These are phyloP conservation scores for Xiphophorus hellerii DNA, from an alignment of 2,113 vertebrate genomes.

Conservation along the genomic window DNA sequence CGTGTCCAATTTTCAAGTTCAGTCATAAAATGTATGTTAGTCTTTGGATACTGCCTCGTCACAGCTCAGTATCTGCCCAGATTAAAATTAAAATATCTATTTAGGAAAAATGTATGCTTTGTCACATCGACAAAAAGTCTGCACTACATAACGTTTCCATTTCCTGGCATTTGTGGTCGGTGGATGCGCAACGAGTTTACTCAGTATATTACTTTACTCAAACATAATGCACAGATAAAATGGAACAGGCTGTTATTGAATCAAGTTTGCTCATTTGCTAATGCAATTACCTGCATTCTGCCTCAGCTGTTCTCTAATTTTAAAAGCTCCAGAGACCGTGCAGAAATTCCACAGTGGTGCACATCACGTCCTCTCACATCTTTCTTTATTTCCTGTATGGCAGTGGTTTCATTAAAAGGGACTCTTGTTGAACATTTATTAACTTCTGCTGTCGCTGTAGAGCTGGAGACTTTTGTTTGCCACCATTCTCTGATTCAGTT, in stretches of 20 bases:
- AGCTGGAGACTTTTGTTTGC: neutral
- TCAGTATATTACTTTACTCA: neutral
- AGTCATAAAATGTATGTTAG: neutral
- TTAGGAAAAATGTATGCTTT: neutral
- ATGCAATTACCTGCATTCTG: neutral
- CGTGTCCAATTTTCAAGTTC: too few species aligned
- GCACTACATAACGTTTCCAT: neutral
- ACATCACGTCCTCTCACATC: neutral
- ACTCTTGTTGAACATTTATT: neutral
- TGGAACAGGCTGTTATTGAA: neutral
- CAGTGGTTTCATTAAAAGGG: neutral
- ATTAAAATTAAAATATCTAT: neutral
- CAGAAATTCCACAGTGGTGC: neutral
- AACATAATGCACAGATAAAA: neutral
- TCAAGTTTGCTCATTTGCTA: slow-evolving; percentile 2
- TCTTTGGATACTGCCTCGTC: neutral
- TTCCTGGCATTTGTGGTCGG: neutral
- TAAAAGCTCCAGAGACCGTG: neutral
- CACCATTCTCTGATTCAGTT: neutral
- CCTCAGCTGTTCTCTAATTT: neutral
- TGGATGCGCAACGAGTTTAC: neutral
- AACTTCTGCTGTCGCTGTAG: neutral
- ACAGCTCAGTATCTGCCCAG: neutral
- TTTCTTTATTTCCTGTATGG: neutral
- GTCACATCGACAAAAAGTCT: neutral